Percentiles rank a stretch among this genome's conserved stretches.
Conservation (phyloP, 1,140 invertebrate species). For the Bombus pyrosoma region DNA sequence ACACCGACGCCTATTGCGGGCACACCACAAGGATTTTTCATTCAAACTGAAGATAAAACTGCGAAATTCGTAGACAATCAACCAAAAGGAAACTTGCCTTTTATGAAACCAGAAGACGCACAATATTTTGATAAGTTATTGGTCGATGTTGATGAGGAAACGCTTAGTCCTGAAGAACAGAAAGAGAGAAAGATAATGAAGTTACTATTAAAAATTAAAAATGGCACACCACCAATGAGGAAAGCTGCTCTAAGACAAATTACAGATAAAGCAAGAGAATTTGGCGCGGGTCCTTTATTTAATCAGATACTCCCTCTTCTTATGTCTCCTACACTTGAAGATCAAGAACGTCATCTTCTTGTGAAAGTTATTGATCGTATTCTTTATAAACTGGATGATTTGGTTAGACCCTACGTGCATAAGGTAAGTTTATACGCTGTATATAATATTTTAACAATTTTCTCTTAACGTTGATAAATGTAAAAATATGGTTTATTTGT, state of each 20-base stretch:
- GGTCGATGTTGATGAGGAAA: constrained; percentile 98
- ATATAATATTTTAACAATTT: constrained; percentile 15
- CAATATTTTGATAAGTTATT: constrained; percentile 99
- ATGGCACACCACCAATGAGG: constrained; percentile 99
- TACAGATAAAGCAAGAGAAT: constrained; percentile 99
- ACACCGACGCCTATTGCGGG: constrained; percentile 98
- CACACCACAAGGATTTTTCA: constrained; percentile 97
- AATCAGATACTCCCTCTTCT: constrained; percentile 99
- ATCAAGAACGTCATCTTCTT: constrained; percentile 99
- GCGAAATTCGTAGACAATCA: constrained; percentile 97
- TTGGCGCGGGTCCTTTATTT: constrained; percentile 98
- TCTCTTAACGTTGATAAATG: constrained; percentile 10
- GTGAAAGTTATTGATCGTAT: constrained; percentile 99
- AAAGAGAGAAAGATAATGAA: constrained; percentile 99
- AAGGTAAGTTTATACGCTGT: constrained; percentile 85
- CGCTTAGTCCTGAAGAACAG: constrained; percentile 96
- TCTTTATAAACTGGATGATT: constrained; percentile 98
- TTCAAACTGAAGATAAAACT: constrained; percentile 93
- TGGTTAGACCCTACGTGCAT: constrained; percentile 99
- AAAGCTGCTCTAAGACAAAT: constrained; percentile 99
- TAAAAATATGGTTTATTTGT: constrained; percentile 44
- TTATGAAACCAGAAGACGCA: constrained; percentile 99
- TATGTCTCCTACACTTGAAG: constrained; percentile 99
- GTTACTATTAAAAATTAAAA: constrained; percentile 98
- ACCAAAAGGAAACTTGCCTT: constrained; percentile 97